These are phyloP conservation scores for Catocala sponsa DNA, from an alignment of 2,888 invertebrate genomes.

Conservation along the genomic window DNA sequence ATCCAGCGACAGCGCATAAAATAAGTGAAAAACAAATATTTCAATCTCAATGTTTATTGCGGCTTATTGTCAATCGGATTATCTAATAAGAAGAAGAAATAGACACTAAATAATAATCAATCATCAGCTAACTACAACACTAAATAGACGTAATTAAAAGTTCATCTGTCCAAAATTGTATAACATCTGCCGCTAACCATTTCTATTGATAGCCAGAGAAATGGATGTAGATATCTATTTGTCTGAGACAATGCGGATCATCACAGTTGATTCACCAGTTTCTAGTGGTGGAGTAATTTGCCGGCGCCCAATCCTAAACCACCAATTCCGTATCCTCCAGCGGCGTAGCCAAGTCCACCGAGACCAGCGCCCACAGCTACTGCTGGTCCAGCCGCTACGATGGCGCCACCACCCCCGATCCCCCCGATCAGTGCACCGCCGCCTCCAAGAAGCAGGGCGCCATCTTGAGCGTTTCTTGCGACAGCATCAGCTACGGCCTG, in stretches of 20 bases:
- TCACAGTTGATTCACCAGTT: slow-evolving; percentile 41
- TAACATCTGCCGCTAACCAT: slow-evolving; percentile 80
- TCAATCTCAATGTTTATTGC: no score
- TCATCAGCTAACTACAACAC: neutral
- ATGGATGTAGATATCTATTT: slow-evolving; percentile 75
- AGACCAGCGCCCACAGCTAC: slow-evolving; percentile 43
- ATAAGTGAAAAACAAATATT: no score
- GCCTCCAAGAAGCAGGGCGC: slow-evolving; percentile 69
- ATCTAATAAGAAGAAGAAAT: no score
- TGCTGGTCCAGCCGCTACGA: slow-evolving; percentile 39
- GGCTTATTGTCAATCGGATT: no score
- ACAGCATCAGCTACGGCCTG: slow-evolving; percentile 57
- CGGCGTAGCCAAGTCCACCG: slow-evolving; percentile 31
- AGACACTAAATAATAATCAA: no score
- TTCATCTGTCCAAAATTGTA: slow-evolving; percentile 61
- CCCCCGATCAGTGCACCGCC: slow-evolving; percentile 40
- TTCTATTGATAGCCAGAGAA: slow-evolving; percentile 70
- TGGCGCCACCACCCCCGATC: slow-evolving; percentile 32
- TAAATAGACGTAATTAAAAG: neutral
- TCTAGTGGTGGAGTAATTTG: slow-evolving; percentile 41
- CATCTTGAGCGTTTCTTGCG: slow-evolving; percentile 70
- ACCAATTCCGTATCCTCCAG: slow-evolving; percentile 27
- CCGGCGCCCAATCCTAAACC: slow-evolving; percentile 16
- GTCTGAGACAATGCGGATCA: slow-evolving; percentile 55
- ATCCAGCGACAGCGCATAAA: no score